Base-by-base conservation (phyloP, 1,140 invertebrate species). In the Elysia chlorotica region DNA sequence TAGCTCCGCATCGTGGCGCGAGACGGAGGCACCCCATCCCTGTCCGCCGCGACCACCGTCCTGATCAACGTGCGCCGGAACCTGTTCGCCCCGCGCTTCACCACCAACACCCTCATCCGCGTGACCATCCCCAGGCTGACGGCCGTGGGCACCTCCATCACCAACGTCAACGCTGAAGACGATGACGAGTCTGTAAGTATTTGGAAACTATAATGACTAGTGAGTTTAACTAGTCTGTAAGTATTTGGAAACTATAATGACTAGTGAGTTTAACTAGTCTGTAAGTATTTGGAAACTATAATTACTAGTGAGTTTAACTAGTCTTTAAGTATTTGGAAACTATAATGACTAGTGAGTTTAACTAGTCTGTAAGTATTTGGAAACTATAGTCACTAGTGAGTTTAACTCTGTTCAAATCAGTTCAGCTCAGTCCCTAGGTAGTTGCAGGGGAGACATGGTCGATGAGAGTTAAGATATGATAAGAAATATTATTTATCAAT, bases 31-130 rank as follows among this genome's bases (percentile, higher is more conserved):
- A 30, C 25, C 21, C 79, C 81, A 28, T 28, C 74, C 19, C 66
- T 79, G 25, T 74, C 74, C 5, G 76, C 78, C n/a, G 78, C 73
- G 65, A 74, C 78, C 5, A 74, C 65, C 10, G 63, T 81, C 3
- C 28, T 54, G 28, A 74, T 84, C n/a, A 77, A 68, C 28, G 76
- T 84, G 4, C 65, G 62, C n/a, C 72, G 80, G n/a, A 84, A 84
- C 70, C 41, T 78, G 19, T 53, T 61, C 33, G 14, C 75, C 5
- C 82, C 82, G 2, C 36, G 53, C 1, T 82, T 82, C 73, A 69
- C 28, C 10, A 75, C 71, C 62, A 66, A 33, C 30, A 63, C 72
- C 19, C 54, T 68, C 25, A 56, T 77, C 3, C 37, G 65, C 2
- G 31, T 71, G 6, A 67, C 6, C 23, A 76, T 78, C 30, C 65